phyloP scores from a whole-genome alignment of 2,113 vertebrate genomes.

The Carollia perspicillata region DNA sequence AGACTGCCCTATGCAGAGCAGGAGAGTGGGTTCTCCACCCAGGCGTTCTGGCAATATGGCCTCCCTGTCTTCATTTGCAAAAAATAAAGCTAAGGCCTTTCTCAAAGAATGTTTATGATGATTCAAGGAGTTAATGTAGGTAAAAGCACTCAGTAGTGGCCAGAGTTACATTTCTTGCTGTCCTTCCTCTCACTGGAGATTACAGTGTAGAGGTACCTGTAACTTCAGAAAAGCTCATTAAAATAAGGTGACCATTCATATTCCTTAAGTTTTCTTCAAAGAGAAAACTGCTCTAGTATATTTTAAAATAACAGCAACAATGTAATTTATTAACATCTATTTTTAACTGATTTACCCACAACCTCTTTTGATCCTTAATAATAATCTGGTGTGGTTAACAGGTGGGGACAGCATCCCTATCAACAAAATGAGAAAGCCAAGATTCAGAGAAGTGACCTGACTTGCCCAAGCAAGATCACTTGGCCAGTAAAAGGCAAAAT shows the following conservation, averaged over 20 bases:
- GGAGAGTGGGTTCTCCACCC: background rate
- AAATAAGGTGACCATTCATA: background rate
- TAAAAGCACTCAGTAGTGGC: background rate
- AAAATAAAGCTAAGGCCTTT: background rate
- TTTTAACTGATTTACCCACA: background rate
- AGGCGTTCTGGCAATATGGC: background rate
- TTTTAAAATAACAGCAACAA: background rate
- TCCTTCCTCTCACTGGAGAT: background rate
- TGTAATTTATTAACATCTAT: background rate
- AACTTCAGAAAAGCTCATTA: background rate
- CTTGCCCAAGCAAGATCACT: background rate
- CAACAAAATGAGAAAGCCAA: background rate
- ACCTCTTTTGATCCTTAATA: background rate
- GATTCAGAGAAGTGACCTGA: background rate
- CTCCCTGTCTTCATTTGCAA: background rate
- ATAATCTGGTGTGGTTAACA: background rate
- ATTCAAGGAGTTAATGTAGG: background rate
- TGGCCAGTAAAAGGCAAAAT: background rate
- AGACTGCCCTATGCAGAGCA: background rate
- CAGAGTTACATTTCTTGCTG: background rate
- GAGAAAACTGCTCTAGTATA: background rate
- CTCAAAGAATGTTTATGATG: background rate
- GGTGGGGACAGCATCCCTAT: background rate
- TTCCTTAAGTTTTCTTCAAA: background rate
- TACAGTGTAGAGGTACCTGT: background rate